Evolutionary conservation across 30 jellyfish, hydroid and myxozoan species (phyloP), one percentile per base, ranked within the genome.

Genomic region (Turritopsis dohrnii): DNA sequence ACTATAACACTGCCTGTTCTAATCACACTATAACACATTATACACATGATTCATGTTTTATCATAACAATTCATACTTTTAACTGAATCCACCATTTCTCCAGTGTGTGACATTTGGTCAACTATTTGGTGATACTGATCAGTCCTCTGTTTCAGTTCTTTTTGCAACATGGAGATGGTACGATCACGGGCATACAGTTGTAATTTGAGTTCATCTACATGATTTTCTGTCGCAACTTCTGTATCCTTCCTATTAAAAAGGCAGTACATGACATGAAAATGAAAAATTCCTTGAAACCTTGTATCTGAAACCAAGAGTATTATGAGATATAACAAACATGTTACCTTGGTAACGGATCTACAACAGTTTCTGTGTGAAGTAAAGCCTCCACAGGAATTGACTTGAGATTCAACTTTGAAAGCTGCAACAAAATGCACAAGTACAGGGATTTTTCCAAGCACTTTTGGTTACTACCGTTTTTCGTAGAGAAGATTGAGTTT

Each of bases 111-210:
- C 41, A 81, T 52, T 54, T 81, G 7, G n/a, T 81, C 86, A 29
- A 81, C 28, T 22, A 81, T n/a, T 18, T 25, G 65, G 18, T 81
- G 88, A 52, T 53, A 79, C 52, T 29, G 79, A 17, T 41, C 79
- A 71, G 88, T 92, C 69, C 86, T 85, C 7, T 87, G 89, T 65
- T 82, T 86, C 84, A 90, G 74, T 31, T 90, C 97, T 79, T 89
- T 71, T 73, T 86, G 92, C 21, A 90, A 84, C 74, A 84, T 75
- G 8, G 52, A 87, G 16, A 90, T 90, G 71, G 88, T 90, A 25
- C 84, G 90, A 82, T 90, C 97, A 16, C 97, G 89, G 1, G 89
- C 97, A 20, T 60, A 76, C 28, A 90, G 84, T 79, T 90, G 97
- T 66, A 71, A 65, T 21, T 90, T 90, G 84, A 90, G 53, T 75